Evolutionary conservation across 2,113 vertebrate genomes (phyloP), one percentile per base, ranked within the genome.

Genomic region (Psophia crepitans): DNA sequence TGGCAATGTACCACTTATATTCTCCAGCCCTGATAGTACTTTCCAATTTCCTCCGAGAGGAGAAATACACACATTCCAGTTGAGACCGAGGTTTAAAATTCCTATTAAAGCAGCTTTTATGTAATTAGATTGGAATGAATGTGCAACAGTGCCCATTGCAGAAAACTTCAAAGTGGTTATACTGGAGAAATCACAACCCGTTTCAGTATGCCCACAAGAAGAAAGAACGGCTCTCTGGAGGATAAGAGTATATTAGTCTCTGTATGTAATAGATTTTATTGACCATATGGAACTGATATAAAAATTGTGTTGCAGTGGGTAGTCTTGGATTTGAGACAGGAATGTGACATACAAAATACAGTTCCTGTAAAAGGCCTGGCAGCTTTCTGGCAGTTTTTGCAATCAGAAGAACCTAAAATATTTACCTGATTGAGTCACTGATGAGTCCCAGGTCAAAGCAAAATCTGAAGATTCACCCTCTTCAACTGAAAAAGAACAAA

Each of bases 391-490:
- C 69, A 91, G 90, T 73, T 96, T 79, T 75, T 93, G 71, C 79
- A 89, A 93, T 82, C 75, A 92, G 84, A 93, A 92, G 92, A 96
- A 94, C 84, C 89, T 82, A 53, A 82, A 94, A 87, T 82, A 81
- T 96, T 97, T 98, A 98, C 99, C 99, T 99, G 99, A 98, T 97
- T 99, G 98, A 93, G 98, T 98, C 89, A 98, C 98, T 9, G 99
- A 98, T 80, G 99, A 98, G 82, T 99, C 99, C 99, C 99, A 99
- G 98, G 98, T 98, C 97, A 99, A 98, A 70, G 98, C 97, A 98
- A 99, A 99, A 98, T 99, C 99, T 57, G 99, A 99, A 93, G 99
- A 98, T 97, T 99, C 99, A 56, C 99, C 99, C 95, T 99, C 99
- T 98, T 99, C 99, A 57, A 99, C 99, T 97, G 99, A 97, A 98